A percentile compares a stretch with the other conserved stretches of the same genome.
Evolutionary conservation across 2,113 vertebrate genomes (phyloP).

Genomic region (Callipepla squamata): DNA sequence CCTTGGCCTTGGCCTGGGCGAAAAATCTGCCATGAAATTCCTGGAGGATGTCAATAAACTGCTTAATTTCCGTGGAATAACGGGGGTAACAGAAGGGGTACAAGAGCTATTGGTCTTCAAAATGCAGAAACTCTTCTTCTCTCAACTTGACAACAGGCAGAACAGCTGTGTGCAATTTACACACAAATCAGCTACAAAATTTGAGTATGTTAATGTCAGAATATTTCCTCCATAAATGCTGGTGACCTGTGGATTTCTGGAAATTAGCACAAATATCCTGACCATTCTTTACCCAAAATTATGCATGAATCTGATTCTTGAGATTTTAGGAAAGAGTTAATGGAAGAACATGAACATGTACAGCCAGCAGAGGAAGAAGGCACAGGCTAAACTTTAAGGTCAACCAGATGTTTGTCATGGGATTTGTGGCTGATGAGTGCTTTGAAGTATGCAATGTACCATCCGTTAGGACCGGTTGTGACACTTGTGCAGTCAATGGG

Average conservation of each 20-base stretch:
- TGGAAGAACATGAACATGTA: neutral
- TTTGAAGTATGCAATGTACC: neutral
- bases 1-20: neutral
- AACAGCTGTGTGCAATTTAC: neutral
- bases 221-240: neutral
- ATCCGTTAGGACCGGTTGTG: neutral
- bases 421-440: neutral
- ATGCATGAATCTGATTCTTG: neutral
- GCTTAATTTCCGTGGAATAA: neutral
- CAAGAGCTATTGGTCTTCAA: neutral
- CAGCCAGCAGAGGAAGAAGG: neutral
- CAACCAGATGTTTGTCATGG: too few species aligned
- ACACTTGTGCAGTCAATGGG: neutral
- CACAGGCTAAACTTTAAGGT: neutral
- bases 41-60: neutral
- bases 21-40: neutral
- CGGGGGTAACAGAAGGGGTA: neutral
- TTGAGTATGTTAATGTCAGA: neutral
- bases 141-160: neutral
- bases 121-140: neutral
- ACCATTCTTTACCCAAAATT: neutral
- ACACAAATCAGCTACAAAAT: neutral
- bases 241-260: neutral
- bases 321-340: neutral
- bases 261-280: neutral